Evolutionary conservation across 2,888 invertebrate species (phyloP).

Genomic region (Empis stercorea): DNA sequence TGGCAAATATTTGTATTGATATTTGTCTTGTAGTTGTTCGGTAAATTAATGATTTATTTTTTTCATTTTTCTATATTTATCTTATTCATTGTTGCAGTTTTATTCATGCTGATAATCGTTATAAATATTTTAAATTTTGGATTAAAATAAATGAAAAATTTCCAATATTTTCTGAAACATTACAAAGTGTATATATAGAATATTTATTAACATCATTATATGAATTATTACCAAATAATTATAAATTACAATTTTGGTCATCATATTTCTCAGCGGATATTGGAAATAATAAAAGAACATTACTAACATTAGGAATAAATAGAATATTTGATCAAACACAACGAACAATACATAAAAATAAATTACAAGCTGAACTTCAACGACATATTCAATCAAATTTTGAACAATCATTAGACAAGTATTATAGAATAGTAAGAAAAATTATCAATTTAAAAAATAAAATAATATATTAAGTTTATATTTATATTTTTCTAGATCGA

Average conservation of each 20-base stretch:
- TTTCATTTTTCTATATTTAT: too few relatives aligned
- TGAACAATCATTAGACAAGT: too few relatives aligned
- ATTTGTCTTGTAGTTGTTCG: not conserved
- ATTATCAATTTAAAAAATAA: too few relatives aligned
- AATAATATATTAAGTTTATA: too few relatives aligned
- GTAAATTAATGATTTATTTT: not conserved
- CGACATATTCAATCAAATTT: too few relatives aligned
- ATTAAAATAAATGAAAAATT: not conserved
- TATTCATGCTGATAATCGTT: not conserved
- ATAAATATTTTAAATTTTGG: slow-evolving; percentile 2
- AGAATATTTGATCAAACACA: not conserved
- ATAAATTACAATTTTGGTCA: not conserved
- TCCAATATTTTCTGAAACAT: not conserved
- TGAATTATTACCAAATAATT: not conserved
- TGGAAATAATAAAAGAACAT: not conserved
- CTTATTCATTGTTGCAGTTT: too few relatives aligned
- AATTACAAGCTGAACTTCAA: too few relatives aligned
- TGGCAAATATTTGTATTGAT: slow-evolving; percentile 3
- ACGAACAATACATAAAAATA: too few relatives aligned
- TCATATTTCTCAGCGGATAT: too few relatives aligned
- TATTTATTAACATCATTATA: not conserved
- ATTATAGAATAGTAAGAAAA: too few relatives aligned
- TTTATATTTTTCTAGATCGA: too few relatives aligned
- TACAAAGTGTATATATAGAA: not conserved
- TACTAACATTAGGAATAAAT: not conserved